Conservation (phyloP, 2,797 vertebrate species). For the Cuniculus paca region DNA sequence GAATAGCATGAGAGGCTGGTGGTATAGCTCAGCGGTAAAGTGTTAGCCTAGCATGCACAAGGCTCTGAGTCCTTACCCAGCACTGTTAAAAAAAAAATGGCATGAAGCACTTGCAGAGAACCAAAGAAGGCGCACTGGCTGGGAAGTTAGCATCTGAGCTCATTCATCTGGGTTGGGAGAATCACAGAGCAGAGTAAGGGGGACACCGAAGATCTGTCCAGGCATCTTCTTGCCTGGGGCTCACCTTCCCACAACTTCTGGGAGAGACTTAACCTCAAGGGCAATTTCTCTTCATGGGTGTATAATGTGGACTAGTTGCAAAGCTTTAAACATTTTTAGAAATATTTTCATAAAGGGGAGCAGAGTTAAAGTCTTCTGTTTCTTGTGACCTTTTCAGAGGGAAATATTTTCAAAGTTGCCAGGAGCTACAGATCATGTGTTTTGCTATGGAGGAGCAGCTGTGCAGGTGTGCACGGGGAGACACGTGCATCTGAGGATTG, state of each 20-base stretch:
- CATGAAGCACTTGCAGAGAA: neutral
- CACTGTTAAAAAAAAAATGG: neutral
- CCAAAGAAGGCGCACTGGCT: neutral
- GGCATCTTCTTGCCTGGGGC: neutral
- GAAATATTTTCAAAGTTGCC: neutral
- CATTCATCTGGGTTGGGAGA: neutral
- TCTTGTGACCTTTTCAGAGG: conserved; percentile 25
- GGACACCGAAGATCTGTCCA: neutral
- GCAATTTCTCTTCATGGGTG: neutral
- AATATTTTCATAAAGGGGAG: conserved; percentile 2
- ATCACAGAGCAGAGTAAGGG: neutral
- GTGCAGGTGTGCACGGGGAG: neutral
- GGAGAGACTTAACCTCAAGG: conserved; percentile 1
- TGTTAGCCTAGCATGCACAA: neutral
- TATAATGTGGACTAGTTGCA: neutral
- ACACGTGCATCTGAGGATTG: neutral
- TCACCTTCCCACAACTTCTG: neutral
- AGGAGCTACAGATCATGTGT: neutral
- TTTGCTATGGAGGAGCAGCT: neutral
- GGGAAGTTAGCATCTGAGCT: neutral
- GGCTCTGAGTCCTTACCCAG: neutral
- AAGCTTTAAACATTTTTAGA: conserved; percentile 5
- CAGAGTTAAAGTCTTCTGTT: neutral
- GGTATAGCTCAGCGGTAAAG: neutral
- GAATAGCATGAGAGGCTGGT: neutral